phyloP scores from a whole-genome alignment of 37 sponge, comb jelly and placozoan genomes.

The Tethya wilhelma region DNA sequence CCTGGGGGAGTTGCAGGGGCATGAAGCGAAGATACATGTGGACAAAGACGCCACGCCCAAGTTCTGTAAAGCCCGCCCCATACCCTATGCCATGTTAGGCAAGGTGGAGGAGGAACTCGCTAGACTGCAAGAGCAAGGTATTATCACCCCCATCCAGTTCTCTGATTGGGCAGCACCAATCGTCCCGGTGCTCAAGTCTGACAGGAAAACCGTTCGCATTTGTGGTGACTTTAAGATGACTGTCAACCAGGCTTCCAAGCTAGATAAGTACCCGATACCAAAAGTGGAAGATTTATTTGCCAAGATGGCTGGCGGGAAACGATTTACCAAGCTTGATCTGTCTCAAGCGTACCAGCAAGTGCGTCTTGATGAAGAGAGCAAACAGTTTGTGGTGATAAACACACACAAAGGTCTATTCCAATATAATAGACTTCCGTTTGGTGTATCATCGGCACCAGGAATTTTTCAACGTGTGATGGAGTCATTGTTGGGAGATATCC shows the following conservation, averaged over 20 bases:
- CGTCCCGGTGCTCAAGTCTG: conserved; percentile 40
- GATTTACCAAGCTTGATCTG: conserved; percentile 39
- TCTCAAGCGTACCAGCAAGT: conserved; percentile 35
- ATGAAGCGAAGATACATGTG: conserved; percentile 17
- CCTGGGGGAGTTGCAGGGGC: conserved; percentile 1
- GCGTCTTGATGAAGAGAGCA: conserved; percentile 23
- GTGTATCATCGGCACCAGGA: conserved; percentile 43
- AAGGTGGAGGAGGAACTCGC: conserved; percentile 36
- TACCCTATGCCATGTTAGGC: conserved; percentile 18
- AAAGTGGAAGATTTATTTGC: conserved; percentile 26
- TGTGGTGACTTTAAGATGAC: conserved; percentile 65
- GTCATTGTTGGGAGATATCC: background rate
- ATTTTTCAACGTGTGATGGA: conserved; percentile 39
- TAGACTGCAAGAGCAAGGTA: conserved; percentile 21
- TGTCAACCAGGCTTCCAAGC: conserved; percentile 10
- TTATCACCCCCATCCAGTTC: conserved; percentile 25
- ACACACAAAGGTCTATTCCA: conserved; percentile 21
- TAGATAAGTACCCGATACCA: conserved; percentile 32
- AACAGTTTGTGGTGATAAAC: conserved; percentile 33
- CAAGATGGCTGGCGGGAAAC: conserved; percentile 2
- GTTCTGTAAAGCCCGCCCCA: background rate
- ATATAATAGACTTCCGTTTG: conserved; percentile 30
- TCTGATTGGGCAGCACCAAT: conserved; percentile 56
- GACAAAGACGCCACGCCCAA: conserved; percentile 1
- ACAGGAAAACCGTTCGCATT: conserved; percentile 25